These are phyloP conservation scores for Stratiomys singularior DNA, from an alignment of 2,888 invertebrate species.

Conservation along the genomic window DNA sequence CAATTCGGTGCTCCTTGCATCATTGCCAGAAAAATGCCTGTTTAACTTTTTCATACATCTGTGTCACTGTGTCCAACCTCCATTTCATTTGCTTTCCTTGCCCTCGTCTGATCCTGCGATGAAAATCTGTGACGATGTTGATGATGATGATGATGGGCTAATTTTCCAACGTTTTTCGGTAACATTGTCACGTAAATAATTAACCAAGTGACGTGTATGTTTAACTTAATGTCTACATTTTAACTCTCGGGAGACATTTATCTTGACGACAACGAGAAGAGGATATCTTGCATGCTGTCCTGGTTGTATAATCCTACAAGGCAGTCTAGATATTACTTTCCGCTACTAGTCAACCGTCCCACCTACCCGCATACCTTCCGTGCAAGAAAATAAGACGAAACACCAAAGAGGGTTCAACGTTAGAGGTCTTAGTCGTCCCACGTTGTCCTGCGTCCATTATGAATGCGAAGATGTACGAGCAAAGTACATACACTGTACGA, in stretches of 20 bases:
- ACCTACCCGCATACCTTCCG: too few species aligned
- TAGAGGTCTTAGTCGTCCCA: too few species aligned
- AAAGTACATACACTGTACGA: not conserved
- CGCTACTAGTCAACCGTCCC: too few species aligned
- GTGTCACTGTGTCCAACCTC: not conserved
- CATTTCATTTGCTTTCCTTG: not conserved
- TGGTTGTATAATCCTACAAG: slow-evolving; percentile 19
- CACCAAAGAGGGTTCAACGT: too few species aligned
- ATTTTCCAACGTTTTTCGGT: slow-evolving; percentile 50
- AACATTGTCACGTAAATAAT: slow-evolving; percentile 67
- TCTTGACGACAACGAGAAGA: slow-evolving; percentile 33
- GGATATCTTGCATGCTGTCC: slow-evolving; percentile 15
- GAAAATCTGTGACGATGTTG: not conserved
- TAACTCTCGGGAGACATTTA: slow-evolving; percentile 49
- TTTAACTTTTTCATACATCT: not conserved
- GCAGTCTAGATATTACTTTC: not conserved
- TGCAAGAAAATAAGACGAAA: too few species aligned
- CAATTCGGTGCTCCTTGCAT: not conserved
- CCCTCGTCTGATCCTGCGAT: not conserved
- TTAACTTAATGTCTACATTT: slow-evolving; percentile 51
- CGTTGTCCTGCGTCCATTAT: not conserved
- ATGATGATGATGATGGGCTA: slow-evolving; percentile 8
- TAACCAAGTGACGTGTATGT: slow-evolving; percentile 66
- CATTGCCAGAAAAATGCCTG: not conserved
- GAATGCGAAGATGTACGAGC: not conserved